Percentiles rank a stretch among this genome's conserved stretches.
phyloP scores from a whole-genome alignment of 2,113 vertebrate genomes.

The Chamaea fasciata region DNA sequence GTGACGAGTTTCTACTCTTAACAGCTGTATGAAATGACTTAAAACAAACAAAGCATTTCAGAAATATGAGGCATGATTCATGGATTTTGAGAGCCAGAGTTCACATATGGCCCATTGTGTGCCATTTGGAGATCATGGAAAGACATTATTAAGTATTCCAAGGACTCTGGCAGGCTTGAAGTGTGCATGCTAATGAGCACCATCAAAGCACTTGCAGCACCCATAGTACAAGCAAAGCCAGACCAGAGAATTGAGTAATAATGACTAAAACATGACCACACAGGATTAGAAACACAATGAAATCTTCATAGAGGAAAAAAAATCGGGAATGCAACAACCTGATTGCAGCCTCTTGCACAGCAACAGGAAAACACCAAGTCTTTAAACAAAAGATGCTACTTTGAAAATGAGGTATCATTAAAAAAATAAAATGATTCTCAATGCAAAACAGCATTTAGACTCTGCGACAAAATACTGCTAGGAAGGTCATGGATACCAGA shows the following conservation, averaged over 20 bases:
- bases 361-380: neutral
- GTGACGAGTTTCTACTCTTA: neutral
- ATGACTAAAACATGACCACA: neutral
- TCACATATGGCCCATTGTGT: neutral
- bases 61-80: neutral
- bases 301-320: neutral
- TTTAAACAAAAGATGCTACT: neutral
- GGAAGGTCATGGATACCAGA: neutral
- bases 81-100: neutral
- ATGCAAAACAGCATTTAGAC: neutral
- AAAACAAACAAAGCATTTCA: neutral
- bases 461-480: neutral
- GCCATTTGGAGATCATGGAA: neutral
- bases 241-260: neutral
- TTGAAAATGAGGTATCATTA: constrained; percentile 14
- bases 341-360: neutral
- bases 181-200: neutral
- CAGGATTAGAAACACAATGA: neutral
- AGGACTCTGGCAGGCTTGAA: neutral
- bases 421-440: neutral
- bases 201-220: neutral
- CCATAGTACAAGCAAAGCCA: neutral
- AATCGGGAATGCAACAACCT: neutral
- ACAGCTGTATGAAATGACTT: neutral
- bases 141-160: neutral